Base-by-base conservation (phyloP, 2,113 vertebrate genomes). In the Callopanchax toddi region DNA sequence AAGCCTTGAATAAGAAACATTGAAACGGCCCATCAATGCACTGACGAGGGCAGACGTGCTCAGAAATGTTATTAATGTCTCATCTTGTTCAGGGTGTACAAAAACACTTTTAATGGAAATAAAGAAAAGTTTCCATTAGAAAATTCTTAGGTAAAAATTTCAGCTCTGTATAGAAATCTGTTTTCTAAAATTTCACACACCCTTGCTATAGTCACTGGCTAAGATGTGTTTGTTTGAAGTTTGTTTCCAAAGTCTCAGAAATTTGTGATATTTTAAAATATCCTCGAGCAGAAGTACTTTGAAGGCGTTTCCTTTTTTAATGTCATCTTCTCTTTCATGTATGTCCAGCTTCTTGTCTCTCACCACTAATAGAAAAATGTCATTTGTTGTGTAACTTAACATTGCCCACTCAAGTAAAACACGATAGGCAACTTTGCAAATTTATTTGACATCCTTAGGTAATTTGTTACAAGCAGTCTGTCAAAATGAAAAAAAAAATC, bases 1-100 rank as follows among this genome's bases (percentile, higher is more conserved):
- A 74, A 36, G 50, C 70, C 40, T 45, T 45, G 39, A 56, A 70
- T 59, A 48, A 46, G 45, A 51, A 20, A 34, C 39, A 53, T 45
- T 0, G 8, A 42, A 37, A 13, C 3, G 9, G 52, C 40, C 58
- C 15, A 22, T 55, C 55, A 39, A 26, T 16, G 29, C 44, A 21
- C n/a, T 21, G 11, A 54, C 54, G 55, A 65, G 45, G 42, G 11
- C 52, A 59, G 3, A 48, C 36, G 1, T 18, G 6, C 11, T 18
- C 40, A 70, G 11, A 36, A 6, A 25, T 16, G n/a, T 45, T 52
- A 69, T 53, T 52, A 60, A 18, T 50, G 50, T 36, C 42, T 64
- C 60, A 37, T 15, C 48, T 45, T 67, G 21, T 40, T 16, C 13
- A 15, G 37, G 18, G n/a, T 60, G 23, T 6, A 6, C 29, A 32